Percentiles rank a stretch among this genome's conserved stretches.
phyloP scores from a whole-genome alignment of 2,113 vertebrate species.

The Pygoscelis adeliae region DNA sequence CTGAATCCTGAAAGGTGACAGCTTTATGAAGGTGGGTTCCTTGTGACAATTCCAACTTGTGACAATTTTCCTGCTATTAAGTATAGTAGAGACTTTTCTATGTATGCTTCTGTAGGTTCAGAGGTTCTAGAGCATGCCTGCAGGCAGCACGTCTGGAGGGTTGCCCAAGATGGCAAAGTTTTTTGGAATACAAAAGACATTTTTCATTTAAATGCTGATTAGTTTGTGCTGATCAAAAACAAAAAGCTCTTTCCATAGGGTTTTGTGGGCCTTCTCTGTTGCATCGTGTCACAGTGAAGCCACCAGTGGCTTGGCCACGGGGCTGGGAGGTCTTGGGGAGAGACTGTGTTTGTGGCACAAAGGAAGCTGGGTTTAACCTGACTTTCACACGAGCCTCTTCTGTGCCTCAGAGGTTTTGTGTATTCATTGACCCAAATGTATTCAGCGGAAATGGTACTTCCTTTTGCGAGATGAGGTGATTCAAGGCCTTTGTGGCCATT shows the following conservation, averaged over 20 bases:
- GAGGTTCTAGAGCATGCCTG: not conserved
- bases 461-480: not conserved
- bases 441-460: not conserved
- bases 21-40: not conserved
- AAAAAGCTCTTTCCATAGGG: not conserved
- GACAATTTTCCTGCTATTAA: not conserved
- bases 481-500: not conserved
- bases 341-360: not conserved
- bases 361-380: not conserved
- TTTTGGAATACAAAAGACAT: not conserved
- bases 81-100: not conserved
- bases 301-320: not conserved
- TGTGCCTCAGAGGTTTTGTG: not conserved
- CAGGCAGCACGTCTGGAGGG: not conserved
- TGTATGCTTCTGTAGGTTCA: not conserved
- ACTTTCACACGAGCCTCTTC: not conserved
- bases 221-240: not conserved
- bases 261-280: not conserved
- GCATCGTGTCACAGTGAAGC: not conserved
- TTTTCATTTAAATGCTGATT: not conserved
- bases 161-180: not conserved
- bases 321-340: not conserved
- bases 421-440: not conserved
- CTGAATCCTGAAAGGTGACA: not conserved
- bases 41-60: not conserved